Conservation (phyloP, 2,113 vertebrate species). For the Carassius auratus region DNA sequence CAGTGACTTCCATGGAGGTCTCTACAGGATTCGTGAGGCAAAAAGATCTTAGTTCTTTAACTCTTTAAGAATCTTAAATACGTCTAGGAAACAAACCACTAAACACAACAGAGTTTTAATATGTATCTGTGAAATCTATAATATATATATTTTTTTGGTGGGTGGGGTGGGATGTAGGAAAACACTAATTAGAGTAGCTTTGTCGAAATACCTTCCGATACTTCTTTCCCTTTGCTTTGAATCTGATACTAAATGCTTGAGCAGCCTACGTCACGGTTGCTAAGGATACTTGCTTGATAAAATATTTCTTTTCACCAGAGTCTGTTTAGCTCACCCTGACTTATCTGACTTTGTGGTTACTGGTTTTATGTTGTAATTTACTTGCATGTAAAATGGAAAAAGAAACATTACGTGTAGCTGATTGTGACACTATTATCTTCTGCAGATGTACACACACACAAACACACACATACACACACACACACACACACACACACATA, state of each 20-base stretch:
- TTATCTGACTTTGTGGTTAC: background rate
- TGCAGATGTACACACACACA: background rate
- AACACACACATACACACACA: no score
- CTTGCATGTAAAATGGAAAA: background rate
- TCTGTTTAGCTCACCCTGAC: background rate
- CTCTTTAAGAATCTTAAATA: no score
- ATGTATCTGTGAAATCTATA: no score
- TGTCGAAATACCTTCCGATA: background rate
- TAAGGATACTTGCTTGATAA: background rate
- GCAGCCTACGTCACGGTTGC: background rate
- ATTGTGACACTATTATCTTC: background rate
- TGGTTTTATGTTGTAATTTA: background rate
- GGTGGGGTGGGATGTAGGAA: background rate
- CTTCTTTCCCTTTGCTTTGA: background rate
- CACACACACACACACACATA: constrained; percentile 40
- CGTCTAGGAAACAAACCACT: no score
- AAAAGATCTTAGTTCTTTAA: no score
- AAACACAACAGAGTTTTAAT: no score
- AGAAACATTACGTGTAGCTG: background rate
- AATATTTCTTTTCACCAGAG: background rate
- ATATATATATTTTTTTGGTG: no score
- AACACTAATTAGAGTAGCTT: background rate
- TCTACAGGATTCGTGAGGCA: no score
- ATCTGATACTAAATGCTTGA: background rate
- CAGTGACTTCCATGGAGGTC: no score